Percentiles rank a stretch among this genome's conserved stretches.
Conservation (phyloP, 2,113 vertebrate genomes). For the Caranx ignobilis region DNA sequence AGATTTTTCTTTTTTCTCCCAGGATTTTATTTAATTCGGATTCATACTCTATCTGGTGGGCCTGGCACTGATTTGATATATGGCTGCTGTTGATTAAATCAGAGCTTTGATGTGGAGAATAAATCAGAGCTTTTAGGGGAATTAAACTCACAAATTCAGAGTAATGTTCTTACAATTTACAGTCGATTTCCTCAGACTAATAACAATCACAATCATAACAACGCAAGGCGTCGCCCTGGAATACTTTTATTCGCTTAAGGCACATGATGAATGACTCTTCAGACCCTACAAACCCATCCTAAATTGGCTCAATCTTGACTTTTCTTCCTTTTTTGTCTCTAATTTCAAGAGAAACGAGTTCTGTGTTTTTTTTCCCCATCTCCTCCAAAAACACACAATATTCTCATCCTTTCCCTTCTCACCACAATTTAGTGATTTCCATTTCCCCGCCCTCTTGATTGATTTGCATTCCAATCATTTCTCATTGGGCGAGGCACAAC, state of each 20-base stretch:
- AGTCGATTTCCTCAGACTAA: constrained; percentile 36
- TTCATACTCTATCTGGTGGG: constrained; percentile 32
- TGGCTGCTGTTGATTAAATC: constrained; percentile 51
- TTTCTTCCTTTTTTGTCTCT: constrained; percentile 10
- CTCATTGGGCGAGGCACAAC: constrained; percentile 95
- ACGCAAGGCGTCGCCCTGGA: constrained; percentile 2
- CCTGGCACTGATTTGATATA: constrained; percentile 50
- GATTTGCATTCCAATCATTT: constrained; percentile 96
- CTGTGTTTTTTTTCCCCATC: constrained; percentile 4
- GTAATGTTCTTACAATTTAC: constrained; percentile 49
- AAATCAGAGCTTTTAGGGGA: constrained; percentile 60
- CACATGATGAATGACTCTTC: not conserved
- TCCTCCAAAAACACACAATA: constrained; percentile 12
- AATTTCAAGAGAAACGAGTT: constrained; percentile 32
- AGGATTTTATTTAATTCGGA: constrained; percentile 39
- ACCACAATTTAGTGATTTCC: constrained; percentile 88
- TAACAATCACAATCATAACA: constrained; percentile 19
- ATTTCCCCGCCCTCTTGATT: constrained; percentile 92
- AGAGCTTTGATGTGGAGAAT: constrained; percentile 11
- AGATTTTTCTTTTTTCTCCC: not conserved
- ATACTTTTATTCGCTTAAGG: not conserved
- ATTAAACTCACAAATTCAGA: constrained; percentile 60
- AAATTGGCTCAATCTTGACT: constrained; percentile 30
- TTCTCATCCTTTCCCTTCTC: constrained; percentile 42
- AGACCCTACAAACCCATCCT: constrained; percentile 3